phyloP scores from a whole-genome alignment of 1,140 invertebrate genomes.

The Nymphalis io region DNA sequence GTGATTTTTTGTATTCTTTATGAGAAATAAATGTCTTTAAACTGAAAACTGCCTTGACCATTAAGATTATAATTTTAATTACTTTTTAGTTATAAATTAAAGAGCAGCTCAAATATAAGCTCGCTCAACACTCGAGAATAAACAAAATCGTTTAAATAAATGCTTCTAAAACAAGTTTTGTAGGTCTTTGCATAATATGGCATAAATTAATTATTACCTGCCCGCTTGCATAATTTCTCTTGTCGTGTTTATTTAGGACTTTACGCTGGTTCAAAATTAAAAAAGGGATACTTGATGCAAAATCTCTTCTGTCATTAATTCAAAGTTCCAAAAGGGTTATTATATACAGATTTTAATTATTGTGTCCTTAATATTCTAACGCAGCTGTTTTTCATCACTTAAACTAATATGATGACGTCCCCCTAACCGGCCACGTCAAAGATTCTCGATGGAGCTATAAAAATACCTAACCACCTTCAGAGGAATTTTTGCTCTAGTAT shows the following conservation, averaged over 20 bases:
- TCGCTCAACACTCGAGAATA: constrained; percentile 3
- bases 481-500: too few relatives aligned
- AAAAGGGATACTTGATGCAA: not conserved
- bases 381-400: too few relatives aligned
- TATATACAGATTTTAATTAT: too few relatives aligned
- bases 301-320: constrained; percentile 13
- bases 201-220: constrained; percentile 54
- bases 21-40: too few relatives aligned
- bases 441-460: too few relatives aligned
- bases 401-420: too few relatives aligned
- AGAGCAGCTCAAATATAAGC: not conserved
- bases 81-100: not conserved
- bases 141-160: constrained; percentile 11
- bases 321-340: not conserved
- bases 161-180: constrained; percentile 28
- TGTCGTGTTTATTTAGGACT: constrained; percentile 44
- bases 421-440: too few relatives aligned
- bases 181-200: constrained; percentile 44
- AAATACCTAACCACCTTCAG: too few relatives aligned
- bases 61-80: not conserved
- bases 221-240: constrained; percentile 47
- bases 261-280: constrained; percentile 14
- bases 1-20: too few relatives aligned
- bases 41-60: too few relatives aligned
- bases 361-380: too few relatives aligned